phyloP scores from a whole-genome alignment of 1,140 invertebrate genomes.

The Rhopalosiphum padi region DNA sequence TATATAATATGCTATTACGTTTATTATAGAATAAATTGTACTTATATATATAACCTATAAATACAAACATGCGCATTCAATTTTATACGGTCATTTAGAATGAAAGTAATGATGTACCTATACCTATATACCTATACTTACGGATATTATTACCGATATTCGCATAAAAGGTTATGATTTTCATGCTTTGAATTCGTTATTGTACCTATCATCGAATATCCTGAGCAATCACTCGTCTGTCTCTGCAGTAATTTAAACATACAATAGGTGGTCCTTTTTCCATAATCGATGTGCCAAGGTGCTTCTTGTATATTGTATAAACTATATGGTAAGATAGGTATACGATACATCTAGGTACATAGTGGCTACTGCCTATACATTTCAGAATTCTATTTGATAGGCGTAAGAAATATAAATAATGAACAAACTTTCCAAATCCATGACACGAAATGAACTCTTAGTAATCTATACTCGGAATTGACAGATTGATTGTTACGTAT shows the following conservation, averaged over 20 bases:
- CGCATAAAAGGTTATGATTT: slow-evolving; percentile 15
- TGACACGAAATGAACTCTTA: background rate
- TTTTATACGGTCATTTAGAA: background rate
- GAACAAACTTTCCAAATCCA: slow-evolving; percentile 37
- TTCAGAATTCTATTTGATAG: slow-evolving; percentile 4
- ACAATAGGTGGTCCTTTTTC: background rate
- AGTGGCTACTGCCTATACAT: background rate
- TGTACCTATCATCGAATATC: background rate
- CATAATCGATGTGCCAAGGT: background rate
- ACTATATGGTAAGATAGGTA: background rate
- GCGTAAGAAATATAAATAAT: slow-evolving; percentile 14
- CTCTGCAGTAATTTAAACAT: background rate
- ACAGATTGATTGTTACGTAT: background rate
- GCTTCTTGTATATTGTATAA: too few relatives aligned
- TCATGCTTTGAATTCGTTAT: slow-evolving; percentile 24
- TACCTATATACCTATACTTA: background rate
- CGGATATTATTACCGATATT: background rate
- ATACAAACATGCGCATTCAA: background rate
- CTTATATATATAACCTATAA: too few relatives aligned
- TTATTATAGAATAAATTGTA: background rate
- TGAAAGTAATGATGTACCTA: slow-evolving; percentile 14
- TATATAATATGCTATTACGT: background rate
- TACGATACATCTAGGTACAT: background rate
- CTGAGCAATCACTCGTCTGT: slow-evolving; percentile 3
- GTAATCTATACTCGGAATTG: background rate